Conservation (phyloP, 2,888 invertebrate genomes). For the Tupiocoris notatus region DNA sequence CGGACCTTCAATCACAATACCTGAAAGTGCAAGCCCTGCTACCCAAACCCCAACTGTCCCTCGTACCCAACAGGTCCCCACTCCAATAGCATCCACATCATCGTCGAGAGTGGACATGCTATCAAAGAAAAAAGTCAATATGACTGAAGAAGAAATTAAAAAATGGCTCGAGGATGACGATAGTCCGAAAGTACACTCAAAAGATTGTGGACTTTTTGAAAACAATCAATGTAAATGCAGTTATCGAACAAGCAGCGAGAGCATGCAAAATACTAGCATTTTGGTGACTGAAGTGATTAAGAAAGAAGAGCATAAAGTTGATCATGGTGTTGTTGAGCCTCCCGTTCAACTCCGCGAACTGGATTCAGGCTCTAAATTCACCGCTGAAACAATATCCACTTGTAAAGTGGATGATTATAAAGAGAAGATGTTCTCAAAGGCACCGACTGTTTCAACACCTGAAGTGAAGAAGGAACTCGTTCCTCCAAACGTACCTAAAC, state of each 20-base stretch:
- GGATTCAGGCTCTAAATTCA: slow-evolving; percentile 44
- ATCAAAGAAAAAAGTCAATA: slow-evolving; percentile 48
- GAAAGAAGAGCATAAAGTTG: slow-evolving; percentile 42
- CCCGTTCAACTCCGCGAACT: slow-evolving; percentile 47
- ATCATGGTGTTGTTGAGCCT: slow-evolving; percentile 46
- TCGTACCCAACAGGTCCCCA: not conserved
- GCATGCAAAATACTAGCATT: slow-evolving; percentile 38
- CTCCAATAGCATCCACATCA: not conserved
- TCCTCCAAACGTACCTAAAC: slow-evolving; percentile 34
- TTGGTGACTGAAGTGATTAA: slow-evolving; percentile 27
- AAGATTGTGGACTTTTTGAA: slow-evolving; percentile 49
- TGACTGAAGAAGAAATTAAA: slow-evolving; percentile 49
- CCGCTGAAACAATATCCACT: slow-evolving; percentile 47
- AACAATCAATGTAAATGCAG: slow-evolving; percentile 48
- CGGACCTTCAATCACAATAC: slow-evolving; percentile 14
- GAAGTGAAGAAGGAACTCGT: slow-evolving; percentile 42
- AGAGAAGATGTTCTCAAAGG: slow-evolving; percentile 42
- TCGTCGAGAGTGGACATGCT: slow-evolving; percentile 20
- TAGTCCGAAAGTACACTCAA: slow-evolving; percentile 47
- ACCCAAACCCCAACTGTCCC: not conserved
- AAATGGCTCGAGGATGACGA: slow-evolving; percentile 49
- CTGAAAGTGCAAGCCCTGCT: not conserved
- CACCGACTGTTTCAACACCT: not conserved
- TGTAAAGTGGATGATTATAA: slow-evolving; percentile 48
- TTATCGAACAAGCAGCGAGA: slow-evolving; percentile 43